Conservation (phyloP, 2,888 invertebrate genomes). For the Ochropleura leucogaster region DNA sequence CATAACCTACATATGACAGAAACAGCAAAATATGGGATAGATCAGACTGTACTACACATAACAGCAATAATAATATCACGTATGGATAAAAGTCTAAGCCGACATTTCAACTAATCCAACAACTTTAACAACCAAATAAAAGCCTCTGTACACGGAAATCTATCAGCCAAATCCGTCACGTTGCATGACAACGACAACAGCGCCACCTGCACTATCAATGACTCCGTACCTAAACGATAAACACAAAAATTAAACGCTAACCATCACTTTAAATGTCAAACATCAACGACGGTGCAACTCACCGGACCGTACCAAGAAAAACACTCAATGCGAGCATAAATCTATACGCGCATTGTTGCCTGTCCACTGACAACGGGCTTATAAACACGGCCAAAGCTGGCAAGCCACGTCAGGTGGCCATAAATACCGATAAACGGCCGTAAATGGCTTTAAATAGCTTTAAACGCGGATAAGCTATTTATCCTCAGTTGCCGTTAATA, state of each 20-base stretch:
- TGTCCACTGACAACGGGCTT: constrained; percentile 73
- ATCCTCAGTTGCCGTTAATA: constrained; percentile 69
- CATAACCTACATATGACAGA: neutral
- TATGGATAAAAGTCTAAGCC: neutral
- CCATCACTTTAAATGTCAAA: constrained; percentile 16
- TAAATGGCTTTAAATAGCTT: constrained; percentile 72
- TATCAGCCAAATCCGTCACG: constrained; percentile 44
- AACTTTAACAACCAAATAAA: constrained; percentile 18
- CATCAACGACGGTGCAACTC: constrained; percentile 58
- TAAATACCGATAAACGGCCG: constrained; percentile 71
- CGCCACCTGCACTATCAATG: constrained; percentile 32
- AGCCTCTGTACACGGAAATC: constrained; percentile 21
- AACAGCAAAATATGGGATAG: neutral
- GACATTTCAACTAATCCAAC: constrained; percentile 10
- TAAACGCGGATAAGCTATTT: constrained; percentile 71
- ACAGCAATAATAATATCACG: neutral
- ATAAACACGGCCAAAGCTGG: constrained; percentile 75
- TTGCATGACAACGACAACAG: constrained; percentile 24
- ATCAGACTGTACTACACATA: neutral
- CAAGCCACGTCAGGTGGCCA: constrained; percentile 74
- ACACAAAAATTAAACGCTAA: constrained; percentile 49
- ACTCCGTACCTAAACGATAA: constrained; percentile 15
- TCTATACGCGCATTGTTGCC: constrained; percentile 76
- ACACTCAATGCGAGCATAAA: constrained; percentile 81
- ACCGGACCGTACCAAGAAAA: constrained; percentile 79